Percentiles rank a stretch among this genome's conserved stretches.
phyloP scores from a whole-genome alignment of 2,888 invertebrate genomes.

The Automeris io region DNA sequence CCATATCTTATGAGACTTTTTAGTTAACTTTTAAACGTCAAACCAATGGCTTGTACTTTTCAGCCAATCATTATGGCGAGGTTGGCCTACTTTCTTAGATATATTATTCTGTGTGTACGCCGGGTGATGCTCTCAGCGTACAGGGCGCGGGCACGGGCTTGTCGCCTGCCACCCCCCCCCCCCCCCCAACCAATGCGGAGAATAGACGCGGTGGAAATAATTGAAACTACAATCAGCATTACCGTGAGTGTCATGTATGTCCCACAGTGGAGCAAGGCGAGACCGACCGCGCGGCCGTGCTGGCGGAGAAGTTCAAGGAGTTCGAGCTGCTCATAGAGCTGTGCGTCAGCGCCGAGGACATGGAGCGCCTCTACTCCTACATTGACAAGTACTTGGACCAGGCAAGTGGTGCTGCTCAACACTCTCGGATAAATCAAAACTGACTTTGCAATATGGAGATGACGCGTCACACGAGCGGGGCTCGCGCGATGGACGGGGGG shows the following conservation, averaged over 20 bases:
- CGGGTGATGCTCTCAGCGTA: too few relatives aligned
- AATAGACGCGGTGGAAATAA: too few relatives aligned
- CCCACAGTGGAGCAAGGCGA: constrained; percentile 83
- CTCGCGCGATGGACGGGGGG: constrained; percentile 17
- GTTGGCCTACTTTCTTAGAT: too few relatives aligned
- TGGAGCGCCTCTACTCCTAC: constrained; percentile 50
- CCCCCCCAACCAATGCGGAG: too few relatives aligned
- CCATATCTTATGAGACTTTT: too few relatives aligned
- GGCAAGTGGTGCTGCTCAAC: constrained; percentile 31
- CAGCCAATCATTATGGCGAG: too few relatives aligned
- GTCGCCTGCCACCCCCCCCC: too few relatives aligned
- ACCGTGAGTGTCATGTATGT: background rate
- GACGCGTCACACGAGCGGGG: constrained; percentile 12
- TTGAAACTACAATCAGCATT: too few relatives aligned
- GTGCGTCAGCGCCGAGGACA: constrained; percentile 86
- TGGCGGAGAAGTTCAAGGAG: constrained; percentile 94
- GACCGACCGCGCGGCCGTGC: constrained; percentile 85
- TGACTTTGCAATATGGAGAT: constrained; percentile 16
- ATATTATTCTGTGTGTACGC: too few relatives aligned
- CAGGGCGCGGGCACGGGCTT: too few relatives aligned
- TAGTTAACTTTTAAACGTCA: too few relatives aligned
- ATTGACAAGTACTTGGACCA: constrained; percentile 57
- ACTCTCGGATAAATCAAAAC: constrained; percentile 17
- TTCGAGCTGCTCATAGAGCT: constrained; percentile 88
- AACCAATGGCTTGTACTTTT: too few relatives aligned